Evolutionary conservation across 2,888 invertebrate genomes (phyloP).

Genomic region (Melitaea athalia): DNA sequence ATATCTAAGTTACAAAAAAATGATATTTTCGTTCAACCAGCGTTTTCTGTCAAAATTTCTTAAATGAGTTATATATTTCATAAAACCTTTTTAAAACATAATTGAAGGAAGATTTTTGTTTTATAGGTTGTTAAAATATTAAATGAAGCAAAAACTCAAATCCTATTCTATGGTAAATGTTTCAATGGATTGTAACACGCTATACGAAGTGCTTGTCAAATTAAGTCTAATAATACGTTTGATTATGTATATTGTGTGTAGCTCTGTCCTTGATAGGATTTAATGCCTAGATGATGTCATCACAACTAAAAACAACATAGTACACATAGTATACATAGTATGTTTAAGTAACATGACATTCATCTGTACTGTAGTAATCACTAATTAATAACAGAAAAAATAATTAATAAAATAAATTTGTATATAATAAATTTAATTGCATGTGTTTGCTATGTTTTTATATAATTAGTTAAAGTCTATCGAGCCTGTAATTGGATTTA

Average conservation of each 20-base stretch:
- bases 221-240: slow-evolving; percentile 13
- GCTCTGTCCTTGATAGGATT: slow-evolving; percentile 45
- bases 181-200: slow-evolving; percentile 6
- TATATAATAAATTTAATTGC: neutral
- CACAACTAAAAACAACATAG: slow-evolving; percentile 25
- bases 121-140: slow-evolving; percentile 56
- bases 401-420: neutral
- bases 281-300: slow-evolving; percentile 46
- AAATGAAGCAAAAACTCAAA: slow-evolving; percentile 68
- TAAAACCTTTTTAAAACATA: neutral
- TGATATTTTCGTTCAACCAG: neutral
- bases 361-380: neutral
- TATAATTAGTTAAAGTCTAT: neutral
- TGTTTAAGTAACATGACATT: neutral
- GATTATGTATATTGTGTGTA: slow-evolving; percentile 23
- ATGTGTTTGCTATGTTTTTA: neutral
- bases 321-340: neutral
- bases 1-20: slow-evolving; percentile 2
- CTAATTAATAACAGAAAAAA: neutral
- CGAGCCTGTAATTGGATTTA: neutral
- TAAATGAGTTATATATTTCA: neutral
- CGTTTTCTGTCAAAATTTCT: neutral
- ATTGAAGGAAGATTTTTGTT: slow-evolving; percentile 28
- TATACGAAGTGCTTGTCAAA: slow-evolving; percentile 13
- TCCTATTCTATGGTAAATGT: slow-evolving; percentile 64